phyloP scores from a whole-genome alignment of 1,140 invertebrate genomes.

The Thrips palmi region DNA sequence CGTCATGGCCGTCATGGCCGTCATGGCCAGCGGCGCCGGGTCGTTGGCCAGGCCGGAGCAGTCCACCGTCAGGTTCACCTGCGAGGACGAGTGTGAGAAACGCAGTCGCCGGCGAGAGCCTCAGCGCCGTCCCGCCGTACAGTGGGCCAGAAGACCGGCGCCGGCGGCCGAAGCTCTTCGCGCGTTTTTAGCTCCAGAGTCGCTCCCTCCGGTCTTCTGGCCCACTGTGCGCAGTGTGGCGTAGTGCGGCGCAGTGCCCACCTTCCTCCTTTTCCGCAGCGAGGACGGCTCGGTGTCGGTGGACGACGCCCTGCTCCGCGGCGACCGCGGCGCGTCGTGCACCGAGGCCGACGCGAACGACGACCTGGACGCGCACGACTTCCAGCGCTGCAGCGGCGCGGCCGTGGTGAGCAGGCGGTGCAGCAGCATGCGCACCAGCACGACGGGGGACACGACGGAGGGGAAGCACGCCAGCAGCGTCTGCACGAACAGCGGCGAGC shows the following conservation, averaged over 20 bases:
- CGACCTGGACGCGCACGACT: conserved; percentile 26
- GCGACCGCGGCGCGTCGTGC: conserved; percentile 18
- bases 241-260: conserved; percentile 9
- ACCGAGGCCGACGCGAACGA: conserved; percentile 22
- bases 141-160: too few relatives aligned
- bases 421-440: conserved; percentile 35
- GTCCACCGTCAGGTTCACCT: conserved; percentile 25
- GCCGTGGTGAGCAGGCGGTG: conserved; percentile 35
- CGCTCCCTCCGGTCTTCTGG: too few relatives aligned
- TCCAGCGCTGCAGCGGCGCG: conserved; percentile 25
- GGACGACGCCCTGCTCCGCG: conserved; percentile 23
- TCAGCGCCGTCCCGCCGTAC: too few relatives aligned
- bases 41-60: conserved; percentile 16
- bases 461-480: conserved; percentile 30
- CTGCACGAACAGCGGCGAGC: conserved; percentile 20
- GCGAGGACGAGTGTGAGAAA: conserved; percentile 8
- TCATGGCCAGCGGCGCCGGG: too few relatives aligned
- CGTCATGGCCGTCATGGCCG: too few relatives aligned
- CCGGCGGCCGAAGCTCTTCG: too few relatives aligned
- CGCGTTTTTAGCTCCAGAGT: too few relatives aligned
- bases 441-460: conserved; percentile 34
- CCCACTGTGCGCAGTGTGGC: too few relatives aligned
- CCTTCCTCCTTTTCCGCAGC: conserved; percentile 23
- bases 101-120: not conserved
- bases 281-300: conserved; percentile 25